Evolutionary conservation across 2,113 vertebrate species (phyloP).

Genomic region (Serinus canaria): DNA sequence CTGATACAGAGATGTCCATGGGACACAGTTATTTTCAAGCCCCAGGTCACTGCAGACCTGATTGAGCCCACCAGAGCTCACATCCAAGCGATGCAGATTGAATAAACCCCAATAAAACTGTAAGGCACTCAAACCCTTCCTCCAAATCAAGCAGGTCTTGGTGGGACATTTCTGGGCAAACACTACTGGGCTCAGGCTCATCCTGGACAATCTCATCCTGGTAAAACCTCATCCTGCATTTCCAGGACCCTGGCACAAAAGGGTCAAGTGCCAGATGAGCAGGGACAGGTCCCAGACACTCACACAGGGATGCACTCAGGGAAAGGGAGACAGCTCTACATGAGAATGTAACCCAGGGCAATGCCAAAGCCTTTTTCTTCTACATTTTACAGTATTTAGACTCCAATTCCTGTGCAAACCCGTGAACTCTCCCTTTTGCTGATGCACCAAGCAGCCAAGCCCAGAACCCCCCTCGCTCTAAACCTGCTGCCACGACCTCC

Average conservation of each 20-base stretch:
- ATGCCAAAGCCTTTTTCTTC: not conserved
- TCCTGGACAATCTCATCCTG: not conserved
- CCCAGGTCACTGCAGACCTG: not conserved
- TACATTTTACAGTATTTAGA: fast-evolving
- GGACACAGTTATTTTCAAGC: not conserved
- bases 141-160: not conserved
- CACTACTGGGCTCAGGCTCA: not conserved
- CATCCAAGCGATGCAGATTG: not conserved
- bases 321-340: not conserved
- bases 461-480: not conserved
- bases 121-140: not conserved
- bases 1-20: fast-evolving
- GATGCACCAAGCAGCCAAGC: not conserved
- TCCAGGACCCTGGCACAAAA: not conserved
- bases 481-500: not conserved
- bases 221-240: not conserved
- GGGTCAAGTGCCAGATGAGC: fast-evolving
- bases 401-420: not conserved
- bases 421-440: not conserved
- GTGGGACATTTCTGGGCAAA: not conserved
- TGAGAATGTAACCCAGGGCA: fast-evolving
- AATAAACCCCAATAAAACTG: not conserved
- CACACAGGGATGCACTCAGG: fast-evolving
- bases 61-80: not conserved
- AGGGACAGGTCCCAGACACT: not conserved